Conservation (phyloP, 2,888 invertebrate genomes). For the Odontocolon sp. region DNA sequence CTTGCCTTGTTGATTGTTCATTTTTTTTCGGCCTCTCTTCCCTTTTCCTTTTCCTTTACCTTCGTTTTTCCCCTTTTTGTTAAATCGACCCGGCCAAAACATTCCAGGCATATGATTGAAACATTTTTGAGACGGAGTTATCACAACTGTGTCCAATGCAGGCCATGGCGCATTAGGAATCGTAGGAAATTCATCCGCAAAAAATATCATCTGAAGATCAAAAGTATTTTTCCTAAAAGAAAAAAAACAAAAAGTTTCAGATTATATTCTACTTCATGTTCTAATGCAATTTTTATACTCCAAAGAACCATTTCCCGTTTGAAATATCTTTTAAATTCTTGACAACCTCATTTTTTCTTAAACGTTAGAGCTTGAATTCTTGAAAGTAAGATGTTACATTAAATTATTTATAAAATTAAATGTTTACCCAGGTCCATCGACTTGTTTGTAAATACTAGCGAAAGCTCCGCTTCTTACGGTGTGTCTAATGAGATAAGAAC, state of each 20-base stretch:
- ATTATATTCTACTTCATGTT: no score
- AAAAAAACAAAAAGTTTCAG: background rate
- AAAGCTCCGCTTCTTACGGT: slow-evolving; percentile 68
- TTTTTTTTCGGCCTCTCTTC: background rate
- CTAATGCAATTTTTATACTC: no score
- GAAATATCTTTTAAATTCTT: no score
- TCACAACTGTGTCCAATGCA: slow-evolving; percentile 66
- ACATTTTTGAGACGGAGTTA: slow-evolving; percentile 62
- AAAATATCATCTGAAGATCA: slow-evolving; percentile 66
- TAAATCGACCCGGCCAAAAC: slow-evolving; percentile 57
- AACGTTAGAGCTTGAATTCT: background rate
- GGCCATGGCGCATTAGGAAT: slow-evolving; percentile 68
- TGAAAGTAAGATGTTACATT: background rate
- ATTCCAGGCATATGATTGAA: slow-evolving; percentile 71
- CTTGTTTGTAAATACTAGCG: slow-evolving; percentile 66
- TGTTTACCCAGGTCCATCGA: slow-evolving; percentile 57
- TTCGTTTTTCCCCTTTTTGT: background rate
- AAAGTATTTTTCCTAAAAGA: slow-evolving; percentile 67
- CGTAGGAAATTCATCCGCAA: slow-evolving; percentile 57
- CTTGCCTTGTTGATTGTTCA: background rate
- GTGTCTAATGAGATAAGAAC: slow-evolving; percentile 69
- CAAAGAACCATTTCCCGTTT: no score
- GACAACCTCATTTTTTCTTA: no score
- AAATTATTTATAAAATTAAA: background rate
- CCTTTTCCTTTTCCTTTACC: background rate